A percentile compares a stretch with the other conserved stretches of the same genome.
These are phyloP conservation scores for Hesperophylax magnus DNA, from an alignment of 1,140 invertebrate species.

Conservation along the genomic window DNA sequence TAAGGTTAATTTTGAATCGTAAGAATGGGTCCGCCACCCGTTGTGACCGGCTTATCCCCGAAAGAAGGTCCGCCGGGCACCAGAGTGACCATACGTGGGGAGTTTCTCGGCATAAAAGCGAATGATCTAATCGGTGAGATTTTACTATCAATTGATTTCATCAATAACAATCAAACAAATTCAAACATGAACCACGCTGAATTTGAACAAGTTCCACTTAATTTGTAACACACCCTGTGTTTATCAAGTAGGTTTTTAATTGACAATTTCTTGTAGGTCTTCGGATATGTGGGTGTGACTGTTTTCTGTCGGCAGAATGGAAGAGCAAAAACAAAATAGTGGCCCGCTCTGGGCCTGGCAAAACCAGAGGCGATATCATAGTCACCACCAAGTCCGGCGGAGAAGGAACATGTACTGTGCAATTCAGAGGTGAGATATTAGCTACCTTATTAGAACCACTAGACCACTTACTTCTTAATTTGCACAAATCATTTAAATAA, in stretches of 20 bases:
- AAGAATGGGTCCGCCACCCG: slow-evolving; percentile 82
- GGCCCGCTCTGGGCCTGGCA: slow-evolving; percentile 93
- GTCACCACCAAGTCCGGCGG: slow-evolving; percentile 93
- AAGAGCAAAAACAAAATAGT: slow-evolving; percentile 98
- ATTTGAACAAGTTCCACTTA: neutral
- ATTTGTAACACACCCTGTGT: neutral
- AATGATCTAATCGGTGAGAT: slow-evolving; percentile 89
- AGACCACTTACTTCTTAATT: no score
- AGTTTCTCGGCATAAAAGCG: slow-evolving; percentile 90
- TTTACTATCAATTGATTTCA: neutral
- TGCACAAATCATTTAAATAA: no score
- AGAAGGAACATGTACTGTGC: slow-evolving; percentile 93
- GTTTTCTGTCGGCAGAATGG: slow-evolving; percentile 96
- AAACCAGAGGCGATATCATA: slow-evolving; percentile 96
- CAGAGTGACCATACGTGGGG: slow-evolving; percentile 94
- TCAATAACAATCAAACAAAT: neutral
- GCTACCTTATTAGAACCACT: neutral
- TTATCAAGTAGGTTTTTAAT: neutral
- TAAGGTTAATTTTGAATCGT: neutral
- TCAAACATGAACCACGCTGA: neutral
- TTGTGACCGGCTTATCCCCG: slow-evolving; percentile 97
- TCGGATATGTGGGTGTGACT: slow-evolving; percentile 96
- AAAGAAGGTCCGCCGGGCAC: slow-evolving; percentile 98
- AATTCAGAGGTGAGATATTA: slow-evolving; percentile 82
- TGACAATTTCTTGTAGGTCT: slow-evolving; percentile 76